These are phyloP conservation scores for Phrynocephalus guinanensis DNA, from an alignment of 2,797 vertebrate species.

Conservation along the genomic window DNA sequence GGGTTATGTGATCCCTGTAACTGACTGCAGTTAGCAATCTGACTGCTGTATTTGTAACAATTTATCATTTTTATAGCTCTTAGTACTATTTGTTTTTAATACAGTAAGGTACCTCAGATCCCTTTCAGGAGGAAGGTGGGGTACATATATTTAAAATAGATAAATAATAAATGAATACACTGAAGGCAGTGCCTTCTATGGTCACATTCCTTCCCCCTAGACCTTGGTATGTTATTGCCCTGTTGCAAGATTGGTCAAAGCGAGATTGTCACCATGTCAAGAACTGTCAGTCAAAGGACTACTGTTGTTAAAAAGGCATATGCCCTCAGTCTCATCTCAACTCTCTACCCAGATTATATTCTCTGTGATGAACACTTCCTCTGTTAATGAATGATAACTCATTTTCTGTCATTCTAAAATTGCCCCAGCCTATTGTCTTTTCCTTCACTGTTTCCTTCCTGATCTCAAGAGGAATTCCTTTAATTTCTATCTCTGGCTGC, in stretches of 20 bases:
- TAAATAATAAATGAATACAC: background rate
- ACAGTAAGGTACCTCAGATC: too few relatives aligned
- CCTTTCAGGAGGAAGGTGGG: too few relatives aligned
- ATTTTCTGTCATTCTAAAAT: background rate
- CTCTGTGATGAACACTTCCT: background rate
- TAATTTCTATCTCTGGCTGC: background rate
- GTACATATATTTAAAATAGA: too few relatives aligned
- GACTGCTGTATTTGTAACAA: too few relatives aligned
- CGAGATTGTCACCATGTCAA: background rate
- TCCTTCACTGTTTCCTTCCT: background rate
- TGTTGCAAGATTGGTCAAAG: constrained; percentile 47
- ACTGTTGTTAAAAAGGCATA: background rate
- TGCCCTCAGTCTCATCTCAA: background rate
- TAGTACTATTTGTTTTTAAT: too few relatives aligned
- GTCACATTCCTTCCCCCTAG: background rate
- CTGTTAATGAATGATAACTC: background rate
- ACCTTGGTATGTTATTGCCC: background rate
- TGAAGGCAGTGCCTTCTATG: background rate
- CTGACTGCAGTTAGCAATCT: too few relatives aligned
- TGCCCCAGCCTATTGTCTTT: background rate
- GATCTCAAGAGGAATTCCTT: background rate
- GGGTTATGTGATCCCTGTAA: too few relatives aligned
- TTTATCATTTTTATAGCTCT: too few relatives aligned
- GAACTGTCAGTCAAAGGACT: background rate
- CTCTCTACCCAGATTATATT: background rate